Percentiles rank a stretch among this genome's conserved stretches.
These are phyloP conservation scores for Notiomystis cincta DNA, from an alignment of 2,113 vertebrate species.

Conservation along the genomic window DNA sequence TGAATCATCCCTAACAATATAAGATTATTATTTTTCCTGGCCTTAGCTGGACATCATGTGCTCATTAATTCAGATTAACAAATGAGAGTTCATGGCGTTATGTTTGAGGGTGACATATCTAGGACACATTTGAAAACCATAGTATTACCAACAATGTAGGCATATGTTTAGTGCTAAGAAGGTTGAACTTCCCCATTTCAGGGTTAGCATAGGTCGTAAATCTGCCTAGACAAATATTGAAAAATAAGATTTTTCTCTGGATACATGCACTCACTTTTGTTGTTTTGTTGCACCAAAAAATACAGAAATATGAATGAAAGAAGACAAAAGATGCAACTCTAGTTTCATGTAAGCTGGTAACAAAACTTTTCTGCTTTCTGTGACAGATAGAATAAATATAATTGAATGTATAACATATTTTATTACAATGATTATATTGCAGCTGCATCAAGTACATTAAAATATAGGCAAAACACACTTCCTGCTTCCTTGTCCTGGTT, in stretches of 20 bases:
- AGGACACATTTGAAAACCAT: constrained; percentile 14
- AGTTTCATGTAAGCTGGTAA: not conserved
- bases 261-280: not conserved
- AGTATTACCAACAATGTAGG: not conserved
- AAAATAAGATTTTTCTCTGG: not conserved
- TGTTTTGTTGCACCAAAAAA: not conserved
- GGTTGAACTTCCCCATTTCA: not conserved
- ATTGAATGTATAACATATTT: not conserved
- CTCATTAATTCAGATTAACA: constrained; percentile 61
- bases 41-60: not conserved
- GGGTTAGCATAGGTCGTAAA: not conserved
- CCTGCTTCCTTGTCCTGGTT: not conserved
- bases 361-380: not conserved
- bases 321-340: not conserved
- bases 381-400: not conserved
- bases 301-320: not conserved
- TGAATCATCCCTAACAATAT: not conserved
- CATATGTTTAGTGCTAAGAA: constrained; percentile 10
- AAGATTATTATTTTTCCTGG: not conserved
- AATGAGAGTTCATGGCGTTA: not conserved
- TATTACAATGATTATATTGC: not conserved
- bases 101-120: constrained; percentile 46
- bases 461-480: not conserved
- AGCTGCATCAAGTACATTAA: not conserved
- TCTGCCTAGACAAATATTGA: not conserved